Base-by-base conservation (phyloP, 2,888 invertebrate species). In the Rhagonycha lutea region DNA sequence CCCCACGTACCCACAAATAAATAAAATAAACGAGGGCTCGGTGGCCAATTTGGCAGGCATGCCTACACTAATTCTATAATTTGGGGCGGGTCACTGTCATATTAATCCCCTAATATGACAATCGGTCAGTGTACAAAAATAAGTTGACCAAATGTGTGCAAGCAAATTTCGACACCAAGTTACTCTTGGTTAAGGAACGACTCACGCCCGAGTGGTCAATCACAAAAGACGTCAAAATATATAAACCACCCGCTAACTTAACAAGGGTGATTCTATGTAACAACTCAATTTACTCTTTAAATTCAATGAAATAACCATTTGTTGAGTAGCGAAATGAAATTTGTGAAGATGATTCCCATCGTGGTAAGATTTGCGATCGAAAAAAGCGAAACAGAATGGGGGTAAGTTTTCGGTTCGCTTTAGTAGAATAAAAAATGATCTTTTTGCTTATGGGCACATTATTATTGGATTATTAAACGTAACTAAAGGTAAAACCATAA, bases 221-320 rank as follows among this genome's bases (percentile, higher is more conserved):
- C 82, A 82, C 76, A 81, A 78, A 73, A 72, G 77, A 78, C 80
- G 82, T 82, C 82, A 80, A 77, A 80, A 80, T 76, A 78, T 77
- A 81, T 82, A 72, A 80, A 79, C 78, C 79, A 68, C 79, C 79
- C 70, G 76, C 78, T 67, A 73, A 69, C 69, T 73, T 78, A 76
- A 79, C 74, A 72, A 73, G 78, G 76, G 78, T 65, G 63, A 79
- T 76, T 74, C 78, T 76, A 72, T 69, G 75, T 71, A 81, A 83
- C 81, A 82, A 82, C 83, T 81, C 82, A 83, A 83, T 83, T 83
- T 81, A 76, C 69, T 60, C 68, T 69, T 70, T 72, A 67, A 14
- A 28, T 68, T 60, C n/a, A n/a, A 47, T n/a, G n/a, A 47, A 47
- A 47, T 47, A 9, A n/a, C 12, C 47, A 47, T 47, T 47, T 47